A percentile compares a stretch with the other conserved stretches of the same genome.
phyloP scores from a whole-genome alignment of 2,888 invertebrate species.

The Gymnosoma rotundatum region DNA sequence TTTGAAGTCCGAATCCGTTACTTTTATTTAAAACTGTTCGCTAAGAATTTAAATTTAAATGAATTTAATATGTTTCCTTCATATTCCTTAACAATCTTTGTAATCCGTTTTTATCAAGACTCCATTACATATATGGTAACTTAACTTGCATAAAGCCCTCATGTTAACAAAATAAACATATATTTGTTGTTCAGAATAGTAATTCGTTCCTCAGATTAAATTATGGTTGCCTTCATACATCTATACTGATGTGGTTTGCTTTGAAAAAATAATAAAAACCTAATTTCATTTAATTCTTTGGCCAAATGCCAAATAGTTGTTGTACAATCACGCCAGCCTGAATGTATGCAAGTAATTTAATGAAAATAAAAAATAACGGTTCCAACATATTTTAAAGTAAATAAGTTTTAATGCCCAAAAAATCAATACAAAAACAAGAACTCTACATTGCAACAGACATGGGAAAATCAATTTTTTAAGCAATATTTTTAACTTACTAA shows the following conservation, averaged over 20 bases:
- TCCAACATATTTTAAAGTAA: background rate
- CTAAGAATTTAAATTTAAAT: too few species aligned
- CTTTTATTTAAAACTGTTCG: too few species aligned
- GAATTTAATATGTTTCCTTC: too few species aligned
- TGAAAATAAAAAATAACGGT: constrained; percentile 22
- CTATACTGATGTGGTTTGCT: background rate
- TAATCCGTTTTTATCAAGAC: too few species aligned
- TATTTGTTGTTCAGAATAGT: background rate
- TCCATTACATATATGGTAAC: too few species aligned
- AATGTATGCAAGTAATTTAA: constrained; percentile 21
- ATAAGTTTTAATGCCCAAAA: background rate
- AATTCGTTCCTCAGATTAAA: background rate
- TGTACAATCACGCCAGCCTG: constrained; percentile 16
- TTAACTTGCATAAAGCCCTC: background rate
- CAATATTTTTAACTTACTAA: background rate
- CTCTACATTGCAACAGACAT: background rate
- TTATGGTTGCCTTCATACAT: background rate
- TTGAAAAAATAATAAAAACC: background rate
- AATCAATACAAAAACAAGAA: background rate
- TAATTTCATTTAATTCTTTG: constrained; percentile 19
- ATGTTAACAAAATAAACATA: background rate
- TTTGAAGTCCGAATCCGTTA: too few species aligned
- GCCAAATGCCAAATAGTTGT: constrained; percentile 25
- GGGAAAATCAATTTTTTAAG: too few species aligned
- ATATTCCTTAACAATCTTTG: too few species aligned